Evolutionary conservation across 2,888 invertebrate species (phyloP).

Genomic region (Leptothorax acervorum): DNA sequence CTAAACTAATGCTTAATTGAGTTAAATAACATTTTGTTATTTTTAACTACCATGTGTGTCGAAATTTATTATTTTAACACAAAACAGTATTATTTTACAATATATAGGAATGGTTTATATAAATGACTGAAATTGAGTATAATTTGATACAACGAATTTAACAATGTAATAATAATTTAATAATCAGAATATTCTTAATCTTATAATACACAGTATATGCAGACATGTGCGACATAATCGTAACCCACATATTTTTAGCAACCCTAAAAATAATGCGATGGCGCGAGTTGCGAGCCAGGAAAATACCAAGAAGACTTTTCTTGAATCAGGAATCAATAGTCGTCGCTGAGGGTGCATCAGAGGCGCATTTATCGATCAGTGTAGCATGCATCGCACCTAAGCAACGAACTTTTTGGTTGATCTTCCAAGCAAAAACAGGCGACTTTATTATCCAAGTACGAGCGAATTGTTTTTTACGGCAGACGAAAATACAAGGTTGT

Average conservation of each 20-base stretch:
- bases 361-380: conserved; percentile 70
- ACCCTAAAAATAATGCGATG: conserved; percentile 73
- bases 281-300: conserved; percentile 74
- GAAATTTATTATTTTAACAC: too few relatives aligned
- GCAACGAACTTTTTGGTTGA: conserved; percentile 76
- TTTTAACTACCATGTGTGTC: too few relatives aligned
- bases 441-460: conserved; percentile 79
- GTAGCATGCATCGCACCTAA: conserved; percentile 76
- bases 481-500: background rate
- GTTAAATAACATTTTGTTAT: too few relatives aligned
- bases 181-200: background rate
- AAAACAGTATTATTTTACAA: too few relatives aligned
- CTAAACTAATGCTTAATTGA: too few relatives aligned
- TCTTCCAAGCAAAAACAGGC: conserved; percentile 77
- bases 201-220: background rate
- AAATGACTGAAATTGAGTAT: too few relatives aligned
- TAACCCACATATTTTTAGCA: conserved; percentile 59
- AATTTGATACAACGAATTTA: too few relatives aligned
- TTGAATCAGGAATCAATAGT: conserved; percentile 72
- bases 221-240: background rate
- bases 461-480: background rate
- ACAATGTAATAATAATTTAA: too few relatives aligned
- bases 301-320: conserved; percentile 79
- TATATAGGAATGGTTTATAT: too few relatives aligned
- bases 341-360: conserved; percentile 57